Evolutionary conservation across 1,140 invertebrate genomes (phyloP), one percentile per base, ranked within the genome.

Genomic region (Lepidurus packardi): DNA sequence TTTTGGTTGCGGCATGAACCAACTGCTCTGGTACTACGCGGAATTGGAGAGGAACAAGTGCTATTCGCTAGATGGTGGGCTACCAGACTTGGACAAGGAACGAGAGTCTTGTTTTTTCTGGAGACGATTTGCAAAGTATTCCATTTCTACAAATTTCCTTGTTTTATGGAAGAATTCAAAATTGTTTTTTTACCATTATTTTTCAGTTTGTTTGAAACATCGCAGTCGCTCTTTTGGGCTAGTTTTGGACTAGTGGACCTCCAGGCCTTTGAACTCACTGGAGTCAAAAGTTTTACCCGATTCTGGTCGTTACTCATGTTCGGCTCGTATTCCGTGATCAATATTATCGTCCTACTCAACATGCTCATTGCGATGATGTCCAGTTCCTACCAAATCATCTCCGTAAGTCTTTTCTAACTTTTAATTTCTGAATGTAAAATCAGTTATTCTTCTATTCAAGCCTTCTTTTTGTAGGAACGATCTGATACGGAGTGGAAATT

Each of bases 281-380:
- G 92, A 74, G 94, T 94, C 82, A 94, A 95, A 84, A 92, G 91
- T 81, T 95, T 94, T 84, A 95, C 93, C 0, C 87, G 93, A 47
- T 95, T 95, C 83, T 95, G 93, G 93, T 92, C 91, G 9, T 85
- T 94, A 16, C 87, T 96, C 0, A 93, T 94, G 89, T 96, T 94
- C 83, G 94, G 94, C 42, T 93, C 91, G 0, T 96, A 95, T 83
- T 93, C 92, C 47, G 93, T 94, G 74, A 96, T 97, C 84, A 96
- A 95, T 81, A 91, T 97, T 76, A 94, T 97, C 81, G 95, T 97
- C 0, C 86, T 97, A 1, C 89, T 97, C 44, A 97, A 97, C 86
- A 94, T 97, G 90, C 89, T 97, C 7, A 97, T 97, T 84, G 95
- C 95, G 82, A 97, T 97, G 95, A 97, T 97, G 94, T 95, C 93